Evolutionary conservation across 1,140 invertebrate species (phyloP).

Genomic region (Drosophila rufa): DNA sequence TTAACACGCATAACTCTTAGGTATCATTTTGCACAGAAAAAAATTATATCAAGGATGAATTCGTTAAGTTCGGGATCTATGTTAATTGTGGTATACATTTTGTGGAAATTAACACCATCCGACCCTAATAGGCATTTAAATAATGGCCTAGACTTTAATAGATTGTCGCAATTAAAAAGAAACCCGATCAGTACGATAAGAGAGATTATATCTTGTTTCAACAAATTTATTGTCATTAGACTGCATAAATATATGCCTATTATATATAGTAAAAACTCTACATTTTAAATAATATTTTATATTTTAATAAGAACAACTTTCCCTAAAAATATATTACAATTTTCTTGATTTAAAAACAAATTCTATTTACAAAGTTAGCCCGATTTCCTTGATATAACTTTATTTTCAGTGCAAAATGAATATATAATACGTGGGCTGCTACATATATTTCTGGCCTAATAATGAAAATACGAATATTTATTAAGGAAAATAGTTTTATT

Average conservation of each 20-base stretch:
- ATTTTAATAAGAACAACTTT: not conserved
- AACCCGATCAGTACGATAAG: no score
- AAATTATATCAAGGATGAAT: constrained; percentile 1
- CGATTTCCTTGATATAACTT: not conserved
- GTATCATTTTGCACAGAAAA: constrained; percentile 30
- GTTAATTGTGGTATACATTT: not conserved
- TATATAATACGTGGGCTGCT: no score
- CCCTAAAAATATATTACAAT: no score
- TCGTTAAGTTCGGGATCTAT: not conserved
- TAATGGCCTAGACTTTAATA: not conserved
- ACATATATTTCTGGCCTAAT: no score
- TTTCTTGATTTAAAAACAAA: not conserved
- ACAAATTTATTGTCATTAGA: not conserved
- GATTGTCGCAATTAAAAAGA: not conserved
- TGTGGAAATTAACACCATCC: not conserved
- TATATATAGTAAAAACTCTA: not conserved
- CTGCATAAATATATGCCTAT: not conserved
- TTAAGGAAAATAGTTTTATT: no score
- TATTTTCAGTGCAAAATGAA: not conserved
- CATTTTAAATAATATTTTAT: not conserved
- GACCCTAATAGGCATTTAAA: not conserved
- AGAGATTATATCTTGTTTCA: not conserved
- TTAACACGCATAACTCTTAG: constrained; percentile 35
- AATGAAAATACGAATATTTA: no score
- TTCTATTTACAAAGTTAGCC: not conserved